phyloP scores from a whole-genome alignment of 92 coral and sea anemone genomes.

The Epizoanthus rinbou region DNA sequence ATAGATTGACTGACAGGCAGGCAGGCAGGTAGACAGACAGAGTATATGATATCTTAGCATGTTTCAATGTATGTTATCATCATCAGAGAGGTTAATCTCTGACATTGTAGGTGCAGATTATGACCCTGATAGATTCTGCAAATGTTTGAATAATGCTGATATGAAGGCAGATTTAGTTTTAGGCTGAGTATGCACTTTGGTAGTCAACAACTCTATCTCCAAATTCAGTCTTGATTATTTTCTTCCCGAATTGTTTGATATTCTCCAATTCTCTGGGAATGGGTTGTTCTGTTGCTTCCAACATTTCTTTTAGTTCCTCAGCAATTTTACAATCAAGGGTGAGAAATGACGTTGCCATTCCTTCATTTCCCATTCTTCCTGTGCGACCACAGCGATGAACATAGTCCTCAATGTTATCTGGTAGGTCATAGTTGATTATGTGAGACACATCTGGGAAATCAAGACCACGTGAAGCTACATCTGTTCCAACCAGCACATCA shows the following conservation, averaged over 20 bases:
- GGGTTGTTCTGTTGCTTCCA: conserved; percentile 83
- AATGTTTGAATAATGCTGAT: no score
- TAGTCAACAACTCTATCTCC: conserved; percentile 83
- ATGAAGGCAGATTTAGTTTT: background rate
- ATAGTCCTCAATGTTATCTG: conserved; percentile 89
- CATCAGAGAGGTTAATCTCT: no score
- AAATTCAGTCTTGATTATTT: conserved; percentile 85
- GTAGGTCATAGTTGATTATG: conserved; percentile 90
- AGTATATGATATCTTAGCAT: no score
- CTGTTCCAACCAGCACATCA: conserved; percentile 92
- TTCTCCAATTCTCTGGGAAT: conserved; percentile 88
- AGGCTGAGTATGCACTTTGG: conserved; percentile 20
- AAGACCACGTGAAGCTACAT: conserved; percentile 93
- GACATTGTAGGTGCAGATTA: no score
- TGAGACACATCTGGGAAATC: conserved; percentile 98
- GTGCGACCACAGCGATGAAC: conserved; percentile 98
- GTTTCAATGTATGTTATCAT: no score
- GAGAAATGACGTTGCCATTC: conserved; percentile 89
- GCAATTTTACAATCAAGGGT: conserved; percentile 98
- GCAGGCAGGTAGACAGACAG: no score
- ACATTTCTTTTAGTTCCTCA: conserved; percentile 84
- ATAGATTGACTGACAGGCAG: no score
- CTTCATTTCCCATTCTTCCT: conserved; percentile 90
- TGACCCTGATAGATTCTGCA: no score
- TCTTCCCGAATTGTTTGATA: conserved; percentile 92